Evolutionary conservation across 2,888 invertebrate species (phyloP).

Genomic region (Drosophila yooni): DNA sequence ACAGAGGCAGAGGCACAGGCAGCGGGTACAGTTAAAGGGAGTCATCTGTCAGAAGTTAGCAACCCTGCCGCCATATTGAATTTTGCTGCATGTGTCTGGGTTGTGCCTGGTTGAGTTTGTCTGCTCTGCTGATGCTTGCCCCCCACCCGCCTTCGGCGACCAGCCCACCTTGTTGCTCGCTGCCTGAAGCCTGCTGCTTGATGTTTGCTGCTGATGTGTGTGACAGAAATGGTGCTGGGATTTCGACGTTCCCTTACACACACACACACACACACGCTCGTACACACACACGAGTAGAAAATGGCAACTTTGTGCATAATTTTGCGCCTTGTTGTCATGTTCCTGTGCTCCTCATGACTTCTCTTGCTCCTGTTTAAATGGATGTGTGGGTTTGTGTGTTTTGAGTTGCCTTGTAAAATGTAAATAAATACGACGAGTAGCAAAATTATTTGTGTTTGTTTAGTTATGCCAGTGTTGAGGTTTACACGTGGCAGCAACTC

Average conservation of each 20-base stretch:
- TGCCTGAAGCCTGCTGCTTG: constrained; percentile 27
- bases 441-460: constrained; percentile 54
- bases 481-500: constrained; percentile 55
- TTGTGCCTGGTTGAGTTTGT: constrained; percentile 43
- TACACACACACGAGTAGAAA: constrained; percentile 16
- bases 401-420: constrained; percentile 73
- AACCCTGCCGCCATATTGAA: constrained; percentile 75
- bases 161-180: constrained; percentile 67
- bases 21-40: constrained; percentile 14
- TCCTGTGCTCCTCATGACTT: constrained; percentile 18
- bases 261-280: constrained; percentile 11
- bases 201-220: constrained; percentile 30
- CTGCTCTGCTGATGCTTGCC: constrained; percentile 18
- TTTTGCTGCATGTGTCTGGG: constrained; percentile 51
- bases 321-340: constrained; percentile 80
- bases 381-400: constrained; percentile 36
- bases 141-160: background rate
- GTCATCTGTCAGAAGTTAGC: constrained; percentile 79
- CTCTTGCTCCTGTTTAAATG: background rate
- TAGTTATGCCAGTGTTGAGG: constrained; percentile 44
- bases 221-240: constrained; percentile 69
- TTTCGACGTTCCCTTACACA: constrained; percentile 47
- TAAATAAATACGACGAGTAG: constrained; percentile 70
- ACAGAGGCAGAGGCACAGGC: constrained; percentile 26
- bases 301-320: constrained; percentile 80